Evolutionary conservation across 2,888 invertebrate genomes (phyloP).

Genomic region (Meghimatium bilineatum): DNA sequence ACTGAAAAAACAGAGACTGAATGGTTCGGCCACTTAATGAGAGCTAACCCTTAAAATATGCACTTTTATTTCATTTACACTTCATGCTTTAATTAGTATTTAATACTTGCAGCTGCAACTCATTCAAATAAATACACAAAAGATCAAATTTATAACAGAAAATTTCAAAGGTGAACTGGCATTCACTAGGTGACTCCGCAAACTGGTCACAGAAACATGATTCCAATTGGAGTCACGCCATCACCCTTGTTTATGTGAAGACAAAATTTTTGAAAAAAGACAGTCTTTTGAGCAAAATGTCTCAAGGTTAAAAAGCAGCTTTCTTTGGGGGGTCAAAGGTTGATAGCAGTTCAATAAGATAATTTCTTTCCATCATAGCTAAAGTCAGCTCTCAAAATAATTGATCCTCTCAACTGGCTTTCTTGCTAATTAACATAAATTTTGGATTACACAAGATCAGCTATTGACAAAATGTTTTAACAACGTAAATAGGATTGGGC

Average conservation of each 20-base stretch:
- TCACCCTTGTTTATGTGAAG: constrained; percentile 20
- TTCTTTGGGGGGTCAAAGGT: constrained; percentile 53
- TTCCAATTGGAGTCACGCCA: constrained; percentile 57
- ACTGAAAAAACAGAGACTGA: too few relatives aligned
- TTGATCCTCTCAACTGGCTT: not conserved
- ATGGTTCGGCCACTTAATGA: too few relatives aligned
- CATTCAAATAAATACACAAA: not conserved
- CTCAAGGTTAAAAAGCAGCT: constrained; percentile 26
- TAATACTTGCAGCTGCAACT: not conserved
- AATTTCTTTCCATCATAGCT: not conserved
- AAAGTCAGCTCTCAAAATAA: not conserved
- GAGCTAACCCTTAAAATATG: not conserved
- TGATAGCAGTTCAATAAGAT: constrained; percentile 1
- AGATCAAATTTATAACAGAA: not conserved
- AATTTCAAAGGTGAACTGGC: not conserved
- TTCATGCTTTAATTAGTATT: not conserved
- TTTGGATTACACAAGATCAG: not conserved
- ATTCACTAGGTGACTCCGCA: constrained; percentile 11
- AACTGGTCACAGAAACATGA: constrained; percentile 42
- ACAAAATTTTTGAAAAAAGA: not conserved
- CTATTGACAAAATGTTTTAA: not conserved
- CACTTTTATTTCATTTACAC: not conserved
- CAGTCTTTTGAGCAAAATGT: not conserved
- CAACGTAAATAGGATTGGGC: not conserved
- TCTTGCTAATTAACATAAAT: not conserved